These are phyloP conservation scores for Pseudomyrmex gracilis DNA, from an alignment of 1,140 invertebrate genomes.

Conservation along the genomic window DNA sequence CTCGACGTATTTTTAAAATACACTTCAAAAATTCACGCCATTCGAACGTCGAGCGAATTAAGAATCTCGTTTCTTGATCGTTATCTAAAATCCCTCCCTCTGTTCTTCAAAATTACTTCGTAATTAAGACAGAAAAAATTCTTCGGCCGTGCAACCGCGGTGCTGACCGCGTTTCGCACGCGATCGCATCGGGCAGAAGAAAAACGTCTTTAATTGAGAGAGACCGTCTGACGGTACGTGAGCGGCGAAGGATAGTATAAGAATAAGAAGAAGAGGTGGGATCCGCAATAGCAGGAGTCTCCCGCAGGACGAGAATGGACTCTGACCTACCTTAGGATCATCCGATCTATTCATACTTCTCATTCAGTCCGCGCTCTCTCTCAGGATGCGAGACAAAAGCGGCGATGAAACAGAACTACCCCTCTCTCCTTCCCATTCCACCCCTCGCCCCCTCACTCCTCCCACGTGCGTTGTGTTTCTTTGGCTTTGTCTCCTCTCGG, in stretches of 20 bases:
- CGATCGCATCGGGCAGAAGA: conserved; percentile 37
- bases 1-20: not conserved
- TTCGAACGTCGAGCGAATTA: not conserved
- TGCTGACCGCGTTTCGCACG: not conserved
- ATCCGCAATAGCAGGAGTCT: conserved; percentile 69
- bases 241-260: conserved; percentile 30
- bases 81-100: not conserved
- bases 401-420: conserved; percentile 84
- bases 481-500: conserved; percentile 84
- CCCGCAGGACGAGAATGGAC: conserved; percentile 81
- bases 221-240: conserved; percentile 42
- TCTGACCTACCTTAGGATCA: conserved; percentile 85
- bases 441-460: conserved; percentile 36
- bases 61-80: not conserved
- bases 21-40: not conserved
- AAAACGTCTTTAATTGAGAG: conserved; percentile 71
- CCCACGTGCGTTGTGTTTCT: conserved; percentile 79
- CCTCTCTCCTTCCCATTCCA: conserved; percentile 45
- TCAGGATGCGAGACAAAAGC: conserved; percentile 85
- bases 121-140: not conserved
- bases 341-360: conserved; percentile 84
- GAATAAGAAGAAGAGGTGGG: conserved; percentile 65
- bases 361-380: conserved; percentile 81
- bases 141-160: not conserved
- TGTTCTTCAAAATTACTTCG: too few relatives aligned